Percentiles rank a stretch among this genome's conserved stretches.
These are phyloP conservation scores for Magallana nippona DNA, from an alignment of 2,888 invertebrate genomes.

Conservation along the genomic window DNA sequence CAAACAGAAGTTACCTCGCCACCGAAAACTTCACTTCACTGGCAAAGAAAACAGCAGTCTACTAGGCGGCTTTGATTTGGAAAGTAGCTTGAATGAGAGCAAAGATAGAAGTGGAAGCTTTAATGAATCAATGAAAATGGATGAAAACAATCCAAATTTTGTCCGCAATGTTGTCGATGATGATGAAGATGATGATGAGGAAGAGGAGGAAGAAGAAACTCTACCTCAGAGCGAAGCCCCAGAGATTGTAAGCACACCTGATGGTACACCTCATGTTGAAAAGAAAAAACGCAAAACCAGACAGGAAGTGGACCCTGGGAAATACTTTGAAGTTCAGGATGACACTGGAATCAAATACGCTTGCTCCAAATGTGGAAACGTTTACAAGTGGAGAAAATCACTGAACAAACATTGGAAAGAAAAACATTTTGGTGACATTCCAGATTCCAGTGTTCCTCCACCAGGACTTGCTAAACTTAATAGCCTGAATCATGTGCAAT, in stretches of 20 bases:
- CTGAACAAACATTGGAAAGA: constrained; percentile 80
- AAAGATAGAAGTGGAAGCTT: constrained; percentile 51
- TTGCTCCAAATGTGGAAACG: constrained; percentile 79
- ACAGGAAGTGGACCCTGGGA: constrained; percentile 76
- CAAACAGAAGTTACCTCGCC: constrained; percentile 74
- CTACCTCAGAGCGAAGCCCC: constrained; percentile 35
- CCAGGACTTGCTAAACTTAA: constrained; percentile 54
- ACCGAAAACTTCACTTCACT: constrained; percentile 70
- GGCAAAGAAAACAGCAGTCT: constrained; percentile 59
- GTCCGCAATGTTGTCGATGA: constrained; percentile 50
- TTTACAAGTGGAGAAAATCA: constrained; percentile 80
- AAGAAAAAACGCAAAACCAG: constrained; percentile 72
- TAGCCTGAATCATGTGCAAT: constrained; percentile 46
- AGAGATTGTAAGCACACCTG: constrained; percentile 38
- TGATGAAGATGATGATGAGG: constrained; percentile 61
- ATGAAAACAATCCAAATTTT: constrained; percentile 54
- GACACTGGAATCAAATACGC: constrained; percentile 78
- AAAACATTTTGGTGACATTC: constrained; percentile 78
- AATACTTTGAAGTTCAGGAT: constrained; percentile 77
- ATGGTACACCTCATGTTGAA: constrained; percentile 49
- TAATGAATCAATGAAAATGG: constrained; percentile 51
- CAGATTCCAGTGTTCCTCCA: constrained; percentile 66
- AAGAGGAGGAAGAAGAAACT: constrained; percentile 60
- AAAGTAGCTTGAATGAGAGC: constrained; percentile 58
- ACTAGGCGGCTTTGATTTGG: constrained; percentile 56